Evolutionary conservation across 2,888 invertebrate species (phyloP).

Genomic region (Ephialtes manifestator): DNA sequence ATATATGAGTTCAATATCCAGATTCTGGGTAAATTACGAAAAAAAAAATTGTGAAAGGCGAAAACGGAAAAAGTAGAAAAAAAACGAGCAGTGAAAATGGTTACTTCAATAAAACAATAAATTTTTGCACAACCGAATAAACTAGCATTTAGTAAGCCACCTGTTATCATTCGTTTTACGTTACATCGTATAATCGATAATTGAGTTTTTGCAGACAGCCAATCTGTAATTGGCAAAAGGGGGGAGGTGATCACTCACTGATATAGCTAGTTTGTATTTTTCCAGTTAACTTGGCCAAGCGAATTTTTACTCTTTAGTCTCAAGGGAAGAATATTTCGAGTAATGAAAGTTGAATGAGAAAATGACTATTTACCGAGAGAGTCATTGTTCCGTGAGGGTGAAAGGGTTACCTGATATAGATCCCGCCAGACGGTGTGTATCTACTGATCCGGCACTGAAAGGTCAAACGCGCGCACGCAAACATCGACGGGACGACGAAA

Average conservation of each 20-base stretch:
- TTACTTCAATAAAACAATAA: too few relatives aligned
- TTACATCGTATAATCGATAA: conserved; percentile 44
- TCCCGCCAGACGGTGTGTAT: conserved; percentile 20
- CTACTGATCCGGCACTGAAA: conserved; percentile 34
- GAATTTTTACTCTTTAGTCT: neutral
- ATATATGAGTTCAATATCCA: too few relatives aligned
- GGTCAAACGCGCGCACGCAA: conserved; percentile 31
- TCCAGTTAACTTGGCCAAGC: neutral
- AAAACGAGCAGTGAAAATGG: too few relatives aligned
- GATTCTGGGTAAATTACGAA: too few relatives aligned
- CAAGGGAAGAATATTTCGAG: conserved; percentile 1
- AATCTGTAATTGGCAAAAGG: conserved; percentile 21
- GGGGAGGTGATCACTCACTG: conserved; percentile 15
- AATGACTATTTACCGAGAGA: conserved; percentile 32
- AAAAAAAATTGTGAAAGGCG: too few relatives aligned
- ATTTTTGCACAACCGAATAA: neutral
- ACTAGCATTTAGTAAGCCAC: neutral
- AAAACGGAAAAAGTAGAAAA: neutral
- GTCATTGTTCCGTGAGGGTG: conserved; percentile 31
- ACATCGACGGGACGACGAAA: neutral
- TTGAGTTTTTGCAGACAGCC: conserved; percentile 36
- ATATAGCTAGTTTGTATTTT: conserved; percentile 31
- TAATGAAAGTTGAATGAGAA: conserved; percentile 34
- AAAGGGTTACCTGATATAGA: conserved; percentile 8
- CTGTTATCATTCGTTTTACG: neutral